Conservation (phyloP, 2,888 invertebrate species). For the Synanthedon tipuliformis region DNA sequence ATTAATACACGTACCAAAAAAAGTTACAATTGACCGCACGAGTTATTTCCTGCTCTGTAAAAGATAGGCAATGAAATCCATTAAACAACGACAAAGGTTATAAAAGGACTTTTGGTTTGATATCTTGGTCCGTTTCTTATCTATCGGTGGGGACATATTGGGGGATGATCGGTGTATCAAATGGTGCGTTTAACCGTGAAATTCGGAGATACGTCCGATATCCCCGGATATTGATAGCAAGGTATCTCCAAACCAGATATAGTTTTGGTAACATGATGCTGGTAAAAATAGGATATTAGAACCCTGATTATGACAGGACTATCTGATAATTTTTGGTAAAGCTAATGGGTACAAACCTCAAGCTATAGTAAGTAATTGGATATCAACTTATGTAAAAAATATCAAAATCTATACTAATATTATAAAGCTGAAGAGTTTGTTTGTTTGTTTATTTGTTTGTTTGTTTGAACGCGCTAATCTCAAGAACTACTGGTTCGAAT, state of each 20-base stretch:
- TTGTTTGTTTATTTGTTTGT: too few species aligned
- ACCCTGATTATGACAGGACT: neutral
- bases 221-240: constrained; percentile 59
- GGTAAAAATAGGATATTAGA: constrained; percentile 18
- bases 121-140: constrained; percentile 61
- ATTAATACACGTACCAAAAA: neutral
- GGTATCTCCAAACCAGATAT: constrained; percentile 47
- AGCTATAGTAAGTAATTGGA: neutral
- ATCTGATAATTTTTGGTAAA: neutral
- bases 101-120: constrained; percentile 32
- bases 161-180: constrained; percentile 46
- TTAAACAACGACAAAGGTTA: neutral
- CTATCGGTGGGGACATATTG: constrained; percentile 39
- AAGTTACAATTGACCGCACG: neutral
- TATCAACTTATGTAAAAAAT: too few species aligned
- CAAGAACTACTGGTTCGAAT: too few species aligned
- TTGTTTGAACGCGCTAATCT: too few species aligned
- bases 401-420: too few species aligned
- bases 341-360: neutral
- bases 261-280: constrained; percentile 43
- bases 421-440: too few species aligned
- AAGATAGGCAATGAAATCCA: neutral
- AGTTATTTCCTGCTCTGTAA: neutral
- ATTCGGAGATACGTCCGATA: constrained; percentile 55
- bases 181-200: constrained; percentile 65